Conservation (phyloP, 2,888 invertebrate genomes). For the Cordilura impudica region DNA sequence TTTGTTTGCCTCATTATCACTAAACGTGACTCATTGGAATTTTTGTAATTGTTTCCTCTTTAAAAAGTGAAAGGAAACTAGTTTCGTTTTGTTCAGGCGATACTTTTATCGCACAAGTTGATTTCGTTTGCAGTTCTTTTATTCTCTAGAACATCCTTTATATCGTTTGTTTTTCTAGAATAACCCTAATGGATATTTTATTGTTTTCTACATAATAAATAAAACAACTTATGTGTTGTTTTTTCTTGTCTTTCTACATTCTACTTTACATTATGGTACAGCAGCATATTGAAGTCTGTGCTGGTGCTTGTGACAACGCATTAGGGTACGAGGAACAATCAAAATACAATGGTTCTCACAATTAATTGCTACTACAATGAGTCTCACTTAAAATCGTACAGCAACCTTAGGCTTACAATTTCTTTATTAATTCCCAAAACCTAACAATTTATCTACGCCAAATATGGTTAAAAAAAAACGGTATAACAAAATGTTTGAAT, state of each 20-base stretch:
- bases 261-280: no score
- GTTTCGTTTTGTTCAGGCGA: constrained; percentile 31
- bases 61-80: constrained; percentile 62
- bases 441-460: no score
- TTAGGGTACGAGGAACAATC: no score
- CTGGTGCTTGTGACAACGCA: no score
- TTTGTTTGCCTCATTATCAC: constrained; percentile 2
- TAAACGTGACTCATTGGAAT: constrained; percentile 8
- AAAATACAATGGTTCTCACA: no score
- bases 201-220: neutral
- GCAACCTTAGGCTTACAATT: no score
- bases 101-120: neutral
- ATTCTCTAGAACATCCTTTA: constrained; percentile 47
- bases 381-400: no score
- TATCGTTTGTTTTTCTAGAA: constrained; percentile 30
- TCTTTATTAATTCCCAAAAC: no score
- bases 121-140: neutral
- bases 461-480: no score
- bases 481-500: no score
- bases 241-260: neutral
- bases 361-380: no score
- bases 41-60: constrained; percentile 6
- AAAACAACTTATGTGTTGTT: constrained; percentile 23
- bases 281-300: no score
- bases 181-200: constrained; percentile 38